Conservation (phyloP, 2,888 invertebrate genomes). For the Andrena haemorrhoa region DNA sequence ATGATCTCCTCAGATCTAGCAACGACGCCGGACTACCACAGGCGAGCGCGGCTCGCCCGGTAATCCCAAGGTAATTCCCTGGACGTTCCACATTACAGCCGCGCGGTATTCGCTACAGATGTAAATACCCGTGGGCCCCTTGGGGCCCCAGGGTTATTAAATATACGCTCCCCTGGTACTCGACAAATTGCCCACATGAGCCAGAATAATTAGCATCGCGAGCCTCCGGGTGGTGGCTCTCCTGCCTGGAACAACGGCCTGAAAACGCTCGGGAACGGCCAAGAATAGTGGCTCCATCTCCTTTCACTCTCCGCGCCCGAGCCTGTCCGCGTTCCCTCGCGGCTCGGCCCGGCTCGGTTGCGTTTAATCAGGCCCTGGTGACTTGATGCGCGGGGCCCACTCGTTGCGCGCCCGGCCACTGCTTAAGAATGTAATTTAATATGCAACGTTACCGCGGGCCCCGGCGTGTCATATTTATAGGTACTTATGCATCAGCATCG, state of each 20-base stretch:
- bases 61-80: constrained; percentile 71
- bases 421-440: constrained; percentile 82
- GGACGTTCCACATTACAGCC: constrained; percentile 62
- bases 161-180: constrained; percentile 77
- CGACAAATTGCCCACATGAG: constrained; percentile 83
- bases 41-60: constrained; percentile 10
- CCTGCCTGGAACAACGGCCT: constrained; percentile 37
- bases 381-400: constrained; percentile 67
- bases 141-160: constrained; percentile 77
- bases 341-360: constrained; percentile 48
- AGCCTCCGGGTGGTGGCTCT: constrained; percentile 66
- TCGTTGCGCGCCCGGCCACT: constrained; percentile 65
- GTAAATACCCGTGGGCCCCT: constrained; percentile 80
- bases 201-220: constrained; percentile 83
- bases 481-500: constrained; percentile 78
- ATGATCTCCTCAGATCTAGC: not conserved
- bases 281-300: constrained; percentile 31
- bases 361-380: constrained; percentile 71
- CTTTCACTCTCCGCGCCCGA: constrained; percentile 20
- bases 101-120: constrained; percentile 78
- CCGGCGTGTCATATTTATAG: constrained; percentile 78
- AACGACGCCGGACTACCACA: constrained; percentile 2
- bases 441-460: constrained; percentile 78
- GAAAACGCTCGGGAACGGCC: constrained; percentile 51
- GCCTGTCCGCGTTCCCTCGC: constrained; percentile 36